Percentiles rank a stretch among this genome's conserved stretches.
These are phyloP conservation scores for Paramuricea clavata DNA, from an alignment of 92 coral and sea anemone species.

Conservation along the genomic window DNA sequence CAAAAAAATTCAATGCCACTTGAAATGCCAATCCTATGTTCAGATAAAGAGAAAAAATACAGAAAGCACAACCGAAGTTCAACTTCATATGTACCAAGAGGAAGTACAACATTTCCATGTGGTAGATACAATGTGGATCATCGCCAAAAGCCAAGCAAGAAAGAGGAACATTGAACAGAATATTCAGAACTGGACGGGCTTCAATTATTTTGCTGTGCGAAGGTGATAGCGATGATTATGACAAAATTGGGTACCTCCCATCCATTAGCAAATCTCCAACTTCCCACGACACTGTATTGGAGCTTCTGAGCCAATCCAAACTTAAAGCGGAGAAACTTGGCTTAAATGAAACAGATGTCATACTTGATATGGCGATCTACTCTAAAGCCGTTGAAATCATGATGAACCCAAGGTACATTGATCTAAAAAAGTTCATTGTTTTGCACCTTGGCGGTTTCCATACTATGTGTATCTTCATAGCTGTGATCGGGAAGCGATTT, in stretches of 20 bases:
- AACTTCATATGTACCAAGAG: conserved; percentile 33
- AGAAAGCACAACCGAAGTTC: not conserved
- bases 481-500: conserved; percentile 14
- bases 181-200: conserved; percentile 26
- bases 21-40: not conserved
- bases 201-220: conserved; percentile 37
- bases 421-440: no score
- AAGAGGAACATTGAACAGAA: conserved; percentile 1
- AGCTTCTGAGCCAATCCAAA: conserved; percentile 32
- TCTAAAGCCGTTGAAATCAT: conserved; percentile 37
- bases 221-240: not conserved
- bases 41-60: conserved; percentile 30
- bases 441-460: conserved; percentile 30
- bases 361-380: conserved; percentile 39
- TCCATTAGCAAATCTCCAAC: conserved; percentile 41
- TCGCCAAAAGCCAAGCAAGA: conserved; percentile 32
- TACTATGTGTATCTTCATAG: conserved; percentile 20
- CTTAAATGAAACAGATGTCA: conserved; percentile 35
- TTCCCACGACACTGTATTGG: conserved; percentile 11
- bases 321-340: conserved; percentile 38
- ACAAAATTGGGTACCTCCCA: conserved; percentile 40
- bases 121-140: conserved; percentile 37
- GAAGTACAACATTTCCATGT: conserved; percentile 2
- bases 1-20: conserved; percentile 20
- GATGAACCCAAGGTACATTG: conserved; percentile 34